Evolutionary conservation across 2,797 vertebrate genomes (phyloP).

Genomic region (Rachycentron canadum): DNA sequence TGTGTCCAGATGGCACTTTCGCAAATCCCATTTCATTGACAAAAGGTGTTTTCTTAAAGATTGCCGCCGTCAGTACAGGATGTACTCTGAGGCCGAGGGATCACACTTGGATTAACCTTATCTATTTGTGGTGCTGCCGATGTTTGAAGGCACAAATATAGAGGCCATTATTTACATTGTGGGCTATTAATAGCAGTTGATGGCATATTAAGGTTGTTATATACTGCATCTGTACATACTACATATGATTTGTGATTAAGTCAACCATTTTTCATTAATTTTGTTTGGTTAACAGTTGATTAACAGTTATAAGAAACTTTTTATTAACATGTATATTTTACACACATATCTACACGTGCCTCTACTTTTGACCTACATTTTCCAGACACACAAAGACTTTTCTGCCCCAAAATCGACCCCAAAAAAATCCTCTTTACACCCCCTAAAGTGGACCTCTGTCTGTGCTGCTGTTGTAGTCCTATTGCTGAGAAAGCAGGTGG

Average conservation of each 20-base stretch:
- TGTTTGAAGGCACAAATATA: conserved; percentile 22
- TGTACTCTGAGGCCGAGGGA: conserved; percentile 56
- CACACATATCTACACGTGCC: neutral
- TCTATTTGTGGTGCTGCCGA: conserved; percentile 43
- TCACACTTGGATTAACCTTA: conserved; percentile 61
- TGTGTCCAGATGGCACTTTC: conserved; percentile 78
- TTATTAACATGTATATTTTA: neutral
- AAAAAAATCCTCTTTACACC: conserved; percentile 64
- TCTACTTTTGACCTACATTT: conserved; percentile 7
- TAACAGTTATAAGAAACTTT: neutral
- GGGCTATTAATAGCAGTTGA: neutral
- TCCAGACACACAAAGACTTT: conserved; percentile 56
- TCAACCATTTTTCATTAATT: neutral
- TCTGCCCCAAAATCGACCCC: conserved; percentile 36
- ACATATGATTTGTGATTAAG: too few species aligned
- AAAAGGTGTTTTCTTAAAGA: conserved; percentile 73
- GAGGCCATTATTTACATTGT: neutral
- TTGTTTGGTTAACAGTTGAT: too few species aligned
- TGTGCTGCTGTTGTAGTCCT: conserved; percentile 47
- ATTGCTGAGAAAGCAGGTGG: conserved; percentile 71
- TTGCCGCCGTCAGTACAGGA: conserved; percentile 54
- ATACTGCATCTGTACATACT: neutral
- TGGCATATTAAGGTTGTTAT: neutral
- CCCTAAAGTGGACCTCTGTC: conserved; percentile 53
- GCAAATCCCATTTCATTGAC: conserved; percentile 74